A percentile compares a stretch with the other conserved stretches of the same genome.
Evolutionary conservation across 2,113 vertebrate species (phyloP).

Genomic region (Petrocephalus microphthalmus): DNA sequence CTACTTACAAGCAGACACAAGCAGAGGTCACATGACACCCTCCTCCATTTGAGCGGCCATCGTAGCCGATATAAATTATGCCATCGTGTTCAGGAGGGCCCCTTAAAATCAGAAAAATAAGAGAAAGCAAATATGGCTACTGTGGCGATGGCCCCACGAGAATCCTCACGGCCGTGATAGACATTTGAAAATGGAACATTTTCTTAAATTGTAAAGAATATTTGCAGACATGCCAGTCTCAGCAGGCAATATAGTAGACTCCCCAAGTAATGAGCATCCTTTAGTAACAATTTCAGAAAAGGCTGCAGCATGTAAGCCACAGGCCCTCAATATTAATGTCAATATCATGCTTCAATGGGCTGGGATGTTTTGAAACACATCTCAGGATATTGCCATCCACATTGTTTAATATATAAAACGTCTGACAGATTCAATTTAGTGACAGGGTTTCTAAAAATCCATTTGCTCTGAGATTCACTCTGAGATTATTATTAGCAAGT

Average conservation of each 20-base stretch:
- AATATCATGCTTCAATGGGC: background rate
- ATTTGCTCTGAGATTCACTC: background rate
- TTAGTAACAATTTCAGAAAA: background rate
- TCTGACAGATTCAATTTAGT: background rate
- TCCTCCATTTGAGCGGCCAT: background rate
- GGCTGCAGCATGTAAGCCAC: background rate
- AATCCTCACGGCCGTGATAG: background rate
- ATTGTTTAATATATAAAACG: background rate
- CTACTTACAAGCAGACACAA: background rate
- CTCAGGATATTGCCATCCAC: background rate
- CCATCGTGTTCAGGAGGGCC: background rate
- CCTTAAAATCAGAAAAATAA: background rate
- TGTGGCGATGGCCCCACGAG: background rate
- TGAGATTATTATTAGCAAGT: conserved; percentile 6
- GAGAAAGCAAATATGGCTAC: background rate
- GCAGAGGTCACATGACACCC: conserved; percentile 4
- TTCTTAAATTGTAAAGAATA: background rate
- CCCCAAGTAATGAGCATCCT: background rate
- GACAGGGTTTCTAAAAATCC: background rate
- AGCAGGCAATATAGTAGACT: background rate
- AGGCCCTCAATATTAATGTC: background rate
- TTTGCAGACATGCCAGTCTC: background rate
- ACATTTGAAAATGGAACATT: background rate
- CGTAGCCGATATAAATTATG: background rate
- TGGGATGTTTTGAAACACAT: background rate